These are phyloP conservation scores for Hyperoplus immaculatus DNA, from an alignment of 2,797 vertebrate genomes.

Conservation along the genomic window DNA sequence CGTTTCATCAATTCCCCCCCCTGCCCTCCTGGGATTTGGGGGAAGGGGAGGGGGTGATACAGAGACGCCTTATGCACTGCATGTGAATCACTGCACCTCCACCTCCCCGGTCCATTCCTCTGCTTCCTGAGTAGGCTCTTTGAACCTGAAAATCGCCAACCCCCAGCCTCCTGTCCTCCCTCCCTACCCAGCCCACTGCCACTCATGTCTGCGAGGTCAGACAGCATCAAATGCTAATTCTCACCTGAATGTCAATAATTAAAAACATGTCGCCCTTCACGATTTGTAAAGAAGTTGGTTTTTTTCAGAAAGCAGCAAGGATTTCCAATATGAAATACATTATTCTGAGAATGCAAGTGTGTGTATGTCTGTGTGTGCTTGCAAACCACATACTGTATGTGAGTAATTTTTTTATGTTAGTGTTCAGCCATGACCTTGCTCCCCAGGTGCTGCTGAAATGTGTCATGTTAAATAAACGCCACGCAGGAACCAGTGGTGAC, in stretches of 20 bases:
- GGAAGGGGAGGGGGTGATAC: slow-evolving; percentile 78
- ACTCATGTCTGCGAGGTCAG: slow-evolving; percentile 67
- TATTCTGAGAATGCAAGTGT: slow-evolving; percentile 2
- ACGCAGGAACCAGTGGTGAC: slow-evolving; percentile 56
- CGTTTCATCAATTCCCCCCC: slow-evolving; percentile 95
- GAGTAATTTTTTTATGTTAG: slow-evolving; percentile 14
- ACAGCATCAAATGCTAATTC: slow-evolving; percentile 72
- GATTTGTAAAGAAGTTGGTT: slow-evolving; percentile 48
- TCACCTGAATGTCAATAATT: slow-evolving; percentile 77
- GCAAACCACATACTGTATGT: background rate
- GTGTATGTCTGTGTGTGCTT: background rate
- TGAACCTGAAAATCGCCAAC: slow-evolving; percentile 71
- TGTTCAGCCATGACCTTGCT: slow-evolving; percentile 65
- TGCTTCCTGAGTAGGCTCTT: slow-evolving; percentile 62
- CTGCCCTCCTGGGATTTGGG: slow-evolving; percentile 87
- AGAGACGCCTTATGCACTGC: slow-evolving; percentile 86
- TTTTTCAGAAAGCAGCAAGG: slow-evolving; percentile 49
- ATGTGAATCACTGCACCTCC: slow-evolving; percentile 88
- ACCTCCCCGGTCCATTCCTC: slow-evolving; percentile 56
- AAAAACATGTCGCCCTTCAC: slow-evolving; percentile 62
- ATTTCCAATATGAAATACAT: slow-evolving; percentile 44
- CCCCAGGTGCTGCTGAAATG: slow-evolving; percentile 69
- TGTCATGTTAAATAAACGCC: slow-evolving; percentile 75
- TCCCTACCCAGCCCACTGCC: slow-evolving; percentile 56
- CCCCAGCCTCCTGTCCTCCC: slow-evolving; percentile 72